Conservation (phyloP, 2,888 invertebrate species). For the Agrochola circellaris region DNA sequence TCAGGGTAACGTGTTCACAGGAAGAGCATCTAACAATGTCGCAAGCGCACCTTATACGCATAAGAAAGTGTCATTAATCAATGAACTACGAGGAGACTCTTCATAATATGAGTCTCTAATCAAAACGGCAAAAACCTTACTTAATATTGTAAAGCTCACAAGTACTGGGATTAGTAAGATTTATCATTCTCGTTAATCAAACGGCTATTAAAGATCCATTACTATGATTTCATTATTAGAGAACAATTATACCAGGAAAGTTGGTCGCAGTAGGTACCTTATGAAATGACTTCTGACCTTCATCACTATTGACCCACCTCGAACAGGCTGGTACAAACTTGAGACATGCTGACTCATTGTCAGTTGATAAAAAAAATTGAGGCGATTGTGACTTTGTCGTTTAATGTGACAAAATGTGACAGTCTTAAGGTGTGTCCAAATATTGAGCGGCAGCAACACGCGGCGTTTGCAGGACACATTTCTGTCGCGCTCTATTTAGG, state of each 20-base stretch:
- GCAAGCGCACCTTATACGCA: slow-evolving; percentile 6
- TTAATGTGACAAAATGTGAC: slow-evolving; percentile 30
- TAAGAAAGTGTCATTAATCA: slow-evolving; percentile 80
- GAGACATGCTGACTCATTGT: slow-evolving; percentile 60
- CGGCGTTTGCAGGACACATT: no score
- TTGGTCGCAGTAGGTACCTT: slow-evolving; percentile 64
- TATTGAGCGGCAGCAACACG: no score
- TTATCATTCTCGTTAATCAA: slow-evolving; percentile 83
- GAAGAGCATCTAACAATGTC: slow-evolving; percentile 47
- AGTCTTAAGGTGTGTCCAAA: background rate
- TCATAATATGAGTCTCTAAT: slow-evolving; percentile 73
- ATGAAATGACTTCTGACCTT: slow-evolving; percentile 71
- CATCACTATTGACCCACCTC: slow-evolving; percentile 40
- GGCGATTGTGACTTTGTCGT: slow-evolving; percentile 28
- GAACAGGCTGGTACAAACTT: slow-evolving; percentile 22
- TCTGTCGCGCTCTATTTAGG: no score
- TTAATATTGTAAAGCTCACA: slow-evolving; percentile 46
- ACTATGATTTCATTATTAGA: slow-evolving; percentile 77
- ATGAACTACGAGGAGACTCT: slow-evolving; percentile 69
- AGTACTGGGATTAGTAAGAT: slow-evolving; percentile 70
- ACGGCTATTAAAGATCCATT: slow-evolving; percentile 82
- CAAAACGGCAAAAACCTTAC: slow-evolving; percentile 76
- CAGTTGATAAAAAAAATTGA: slow-evolving; percentile 22
- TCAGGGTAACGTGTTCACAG: slow-evolving; percentile 22
- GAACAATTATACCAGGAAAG: slow-evolving; percentile 79